Evolutionary conservation across 2,888 invertebrate genomes (phyloP), one percentile per base, ranked within the genome.

Genomic region (Hemistola chrysoprasaria): DNA sequence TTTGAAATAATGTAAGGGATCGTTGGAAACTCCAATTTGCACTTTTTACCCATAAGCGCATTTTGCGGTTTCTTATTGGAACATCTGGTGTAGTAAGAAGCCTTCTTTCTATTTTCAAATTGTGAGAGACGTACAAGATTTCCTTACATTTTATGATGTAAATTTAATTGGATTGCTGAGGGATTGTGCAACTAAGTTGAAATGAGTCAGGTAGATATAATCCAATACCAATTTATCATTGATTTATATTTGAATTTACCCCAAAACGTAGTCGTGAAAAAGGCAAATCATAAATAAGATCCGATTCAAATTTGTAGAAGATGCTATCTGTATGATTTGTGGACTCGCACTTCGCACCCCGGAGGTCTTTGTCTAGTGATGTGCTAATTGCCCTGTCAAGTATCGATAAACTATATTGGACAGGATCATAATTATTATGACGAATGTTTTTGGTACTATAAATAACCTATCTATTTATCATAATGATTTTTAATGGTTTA

Each of bases 241-340:
- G 82, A 87, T 84, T 86, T 85, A 85, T 85, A 75, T 76, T 74
- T 68, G 72, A 84, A 67, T 86, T 85, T 86, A 83, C 84, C 84
- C 84, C 68, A 84, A 86, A 85, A 82, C 78, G 79, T 81, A 82
- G 78, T 87, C 79, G 87, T 87, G 85, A 88, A 89, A 89, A 86
- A 86, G 86, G 84, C 87, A 83, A 87, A 88, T 88, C 88, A 84
- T 90, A 89, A 90, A 90, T 87, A 88, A 88, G 86, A 86, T 88
- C 88, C 87, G 90, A 87, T 88, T 89, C 90, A 89, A 89, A 90
- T 89, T 90, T 90, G 88, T 89, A 84, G 84, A 87, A 87, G 90
- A 90, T 90, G 83, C 71, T 89, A 90, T 90, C 90, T 62, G 67
- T 76, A 80, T 89, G 89, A 90, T 88, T 89, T 89, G 77, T 89